Base-by-base conservation (phyloP, 2,888 invertebrate species). In the Tipula confusa region DNA sequence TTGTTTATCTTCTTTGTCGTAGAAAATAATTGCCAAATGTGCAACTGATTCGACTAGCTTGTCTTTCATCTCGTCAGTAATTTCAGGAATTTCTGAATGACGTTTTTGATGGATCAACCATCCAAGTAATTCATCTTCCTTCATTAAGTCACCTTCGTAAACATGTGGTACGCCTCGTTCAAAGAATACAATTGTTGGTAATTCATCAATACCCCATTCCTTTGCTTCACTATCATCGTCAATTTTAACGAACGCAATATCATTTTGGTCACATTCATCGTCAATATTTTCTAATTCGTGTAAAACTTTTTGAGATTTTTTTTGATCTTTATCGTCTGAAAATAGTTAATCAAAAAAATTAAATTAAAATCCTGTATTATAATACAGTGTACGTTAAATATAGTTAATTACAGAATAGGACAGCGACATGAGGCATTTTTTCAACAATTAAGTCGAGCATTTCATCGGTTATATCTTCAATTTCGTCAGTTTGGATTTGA, bases 1-100 rank as follows among this genome's bases (percentile, higher is more conserved):
- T 90, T 97, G 96, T 88, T 95, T 96, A 86, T 96, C 96, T 83
- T 97, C 96, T 88, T 96, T 96, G 87, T 97, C 96, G 97, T 97
- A 97, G 89, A 97, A 97, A 86, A 97, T 93, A 86, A 97, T 97
- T 83, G 97, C 97, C 86, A 97, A 92, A 88, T 93, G 96, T 84
- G 94, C 93, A 29, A 94, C 93, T 83, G 91, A 93, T 86, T 96
- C 95, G 85, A 97, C 94, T 79, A 97, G 91, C 88, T 95, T 95
- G 86, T 97, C 97, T 92, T 97, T 95, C 95, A 97, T 97, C 91
- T 97, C 96, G 88, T 97, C 96, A 7, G 97, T 97, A 28, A 97
- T 93, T 90, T 96, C 96, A 82, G 97, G 96, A 86, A 97, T 97
- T 91, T 97, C 96, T 84, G 95, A 94, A 88, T 96, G 96, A 85